Evolutionary conservation across 2,888 invertebrate genomes (phyloP), one percentile per base, ranked within the genome.

Genomic region (Xanthia togata): DNA sequence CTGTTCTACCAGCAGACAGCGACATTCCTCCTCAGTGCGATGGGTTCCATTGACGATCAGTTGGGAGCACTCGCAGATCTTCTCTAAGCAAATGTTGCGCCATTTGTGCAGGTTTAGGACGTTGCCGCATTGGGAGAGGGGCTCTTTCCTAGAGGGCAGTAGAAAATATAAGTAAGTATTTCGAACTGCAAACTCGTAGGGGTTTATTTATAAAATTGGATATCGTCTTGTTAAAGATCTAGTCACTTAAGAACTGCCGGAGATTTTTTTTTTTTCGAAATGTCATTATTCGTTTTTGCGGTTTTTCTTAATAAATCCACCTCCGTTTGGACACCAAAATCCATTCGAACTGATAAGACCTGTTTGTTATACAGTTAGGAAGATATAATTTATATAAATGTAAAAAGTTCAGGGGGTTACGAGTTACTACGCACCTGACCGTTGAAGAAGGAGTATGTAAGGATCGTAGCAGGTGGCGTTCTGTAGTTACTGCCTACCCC

Each of bases 81-180:
- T 97, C 93, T 98, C 98, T 78, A 98, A 92, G 91, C 98, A 98
- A 75, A 97, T 97, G 78, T 97, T 97, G 44, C 98, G 96, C 94
- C 98, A 98, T 79, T 97, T 97, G 85, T 98, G 97, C 26, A 98
- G 93, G 90, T 98, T 97, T 0, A 98, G 93, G 0, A 97, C 96
- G 79, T 96, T 96, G 20, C 96, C 96, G 92, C 98, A 98, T 73
- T 97, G 96, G 0, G 97, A 94, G 68, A 98, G 97, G 0, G 97
- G 97, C 71, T 97, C 97, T 89, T 97, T 97, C 62, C 97, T 97
- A 53, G 20, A 1, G 14, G 5, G 20, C 11, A 20, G 35, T 0
- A 31, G 31, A 31, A 59, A 59, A 31, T 8, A 31, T 59, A 59
- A 14, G 26, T 59, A 59, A 14, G 26, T 57, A 26, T 26, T 26